Conservation (phyloP, 2,797 vertebrate genomes). For the Heterohyrax brucei region DNA sequence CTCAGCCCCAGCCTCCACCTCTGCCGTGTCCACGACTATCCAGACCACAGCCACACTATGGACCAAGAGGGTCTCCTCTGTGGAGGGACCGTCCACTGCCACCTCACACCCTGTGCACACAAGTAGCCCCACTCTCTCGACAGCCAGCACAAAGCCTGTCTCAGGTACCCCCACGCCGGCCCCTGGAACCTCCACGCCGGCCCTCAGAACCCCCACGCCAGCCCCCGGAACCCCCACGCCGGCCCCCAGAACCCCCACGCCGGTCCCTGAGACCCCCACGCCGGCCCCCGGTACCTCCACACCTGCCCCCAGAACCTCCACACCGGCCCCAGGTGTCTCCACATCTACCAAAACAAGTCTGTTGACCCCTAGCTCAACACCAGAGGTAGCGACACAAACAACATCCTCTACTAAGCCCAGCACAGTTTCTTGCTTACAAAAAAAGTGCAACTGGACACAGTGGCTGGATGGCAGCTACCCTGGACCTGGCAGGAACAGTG, state of each 20-base stretch:
- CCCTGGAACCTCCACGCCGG: too few species aligned
- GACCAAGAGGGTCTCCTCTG: not conserved
- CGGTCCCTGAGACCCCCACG: not conserved
- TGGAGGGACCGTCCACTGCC: not conserved
- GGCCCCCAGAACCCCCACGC: not conserved
- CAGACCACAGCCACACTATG: fast-evolving
- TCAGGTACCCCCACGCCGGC: fast-evolving
- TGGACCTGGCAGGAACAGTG: conserved; percentile 65
- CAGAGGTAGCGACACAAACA: not conserved
- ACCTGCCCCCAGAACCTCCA: not conserved
- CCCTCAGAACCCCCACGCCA: too few species aligned
- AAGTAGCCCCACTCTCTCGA: fast-evolving
- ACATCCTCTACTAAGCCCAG: fast-evolving
- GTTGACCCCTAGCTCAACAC: fast-evolving
- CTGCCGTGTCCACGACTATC: fast-evolving
- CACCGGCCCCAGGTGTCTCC: fast-evolving
- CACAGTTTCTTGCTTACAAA: conserved; percentile 56
- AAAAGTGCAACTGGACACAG: conserved; percentile 88
- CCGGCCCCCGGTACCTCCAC: not conserved
- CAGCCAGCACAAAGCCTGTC: not conserved
- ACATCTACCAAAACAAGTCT: not conserved
- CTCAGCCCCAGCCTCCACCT: not conserved
- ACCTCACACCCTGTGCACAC: not conserved
- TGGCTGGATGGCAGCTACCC: conserved; percentile 90
- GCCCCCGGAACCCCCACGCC: not conserved